Evolutionary conservation across 2,888 invertebrate genomes (phyloP).

Genomic region (Helobdella robusta): DNA sequence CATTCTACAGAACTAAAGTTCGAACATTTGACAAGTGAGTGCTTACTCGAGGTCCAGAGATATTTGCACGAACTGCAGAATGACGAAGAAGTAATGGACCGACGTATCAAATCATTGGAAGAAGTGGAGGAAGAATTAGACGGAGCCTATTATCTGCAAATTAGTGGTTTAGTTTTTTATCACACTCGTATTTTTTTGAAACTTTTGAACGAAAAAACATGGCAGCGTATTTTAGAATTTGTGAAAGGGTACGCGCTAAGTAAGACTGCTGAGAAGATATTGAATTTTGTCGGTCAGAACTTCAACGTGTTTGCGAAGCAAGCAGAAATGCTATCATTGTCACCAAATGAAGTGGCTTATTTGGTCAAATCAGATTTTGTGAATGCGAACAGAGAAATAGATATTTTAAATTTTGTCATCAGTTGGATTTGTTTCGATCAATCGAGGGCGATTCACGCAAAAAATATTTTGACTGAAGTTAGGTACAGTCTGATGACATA

Average conservation of each 20-base stretch:
- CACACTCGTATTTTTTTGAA: background rate
- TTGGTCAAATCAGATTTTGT: constrained; percentile 11
- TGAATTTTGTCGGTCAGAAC: constrained; percentile 13
- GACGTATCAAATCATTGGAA: background rate
- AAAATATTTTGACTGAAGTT: constrained; percentile 10
- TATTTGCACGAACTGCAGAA: background rate
- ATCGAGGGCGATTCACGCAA: background rate
- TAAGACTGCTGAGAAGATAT: background rate
- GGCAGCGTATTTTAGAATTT: background rate
- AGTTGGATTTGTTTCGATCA: constrained; percentile 14
- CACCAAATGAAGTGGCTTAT: constrained; percentile 5
- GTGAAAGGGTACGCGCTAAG: background rate
- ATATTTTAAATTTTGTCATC: constrained; percentile 20
- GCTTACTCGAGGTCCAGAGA: background rate
- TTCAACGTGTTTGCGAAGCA: constrained; percentile 8
- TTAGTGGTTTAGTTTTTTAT: background rate
- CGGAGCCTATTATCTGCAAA: constrained; percentile 25
- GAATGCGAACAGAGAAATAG: constrained; percentile 9
- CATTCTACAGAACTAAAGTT: background rate
- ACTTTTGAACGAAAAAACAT: background rate
- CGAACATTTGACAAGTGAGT: constrained; percentile 1
- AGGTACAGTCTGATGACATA: constrained; percentile 16
- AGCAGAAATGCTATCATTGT: constrained; percentile 15
- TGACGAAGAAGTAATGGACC: background rate
- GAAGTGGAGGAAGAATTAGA: constrained; percentile 11